Evolutionary conservation across 2,888 invertebrate genomes (phyloP).

Genomic region (Bimastos eiseni): DNA sequence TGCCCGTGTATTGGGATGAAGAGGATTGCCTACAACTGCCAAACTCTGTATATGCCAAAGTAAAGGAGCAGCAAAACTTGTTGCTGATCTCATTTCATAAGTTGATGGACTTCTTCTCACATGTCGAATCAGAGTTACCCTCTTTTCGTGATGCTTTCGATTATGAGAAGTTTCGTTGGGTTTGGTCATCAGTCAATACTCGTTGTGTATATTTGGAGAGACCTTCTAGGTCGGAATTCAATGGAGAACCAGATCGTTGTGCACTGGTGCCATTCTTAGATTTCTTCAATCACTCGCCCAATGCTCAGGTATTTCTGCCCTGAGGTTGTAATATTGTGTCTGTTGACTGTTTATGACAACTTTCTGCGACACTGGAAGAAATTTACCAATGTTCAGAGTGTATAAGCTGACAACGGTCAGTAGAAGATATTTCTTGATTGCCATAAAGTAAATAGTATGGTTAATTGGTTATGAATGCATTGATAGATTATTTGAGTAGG

Average conservation of each 20-base stretch:
- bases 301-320: constrained; percentile 51
- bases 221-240: constrained; percentile 62
- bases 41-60: constrained; percentile 39
- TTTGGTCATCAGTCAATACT: constrained; percentile 82
- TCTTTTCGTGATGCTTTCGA: neutral
- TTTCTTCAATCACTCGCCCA: constrained; percentile 80
- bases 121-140: neutral
- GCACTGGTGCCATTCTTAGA: constrained; percentile 87
- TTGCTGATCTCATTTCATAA: constrained; percentile 34
- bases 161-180: constrained; percentile 72
- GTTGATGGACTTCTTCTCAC: constrained; percentile 27
- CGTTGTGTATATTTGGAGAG: constrained; percentile 31
- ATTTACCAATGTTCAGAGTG: neutral
- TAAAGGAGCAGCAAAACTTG: constrained; percentile 34
- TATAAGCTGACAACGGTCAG: neutral
- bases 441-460: neutral
- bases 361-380: neutral
- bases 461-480: neutral
- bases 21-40: constrained; percentile 50
- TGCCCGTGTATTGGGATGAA: constrained; percentile 50
- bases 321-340: neutral
- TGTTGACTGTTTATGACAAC: neutral
- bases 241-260: constrained; percentile 58
- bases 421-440: neutral
- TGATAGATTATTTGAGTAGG: neutral